These are phyloP conservation scores for Argentina silus DNA, from an alignment of 2,797 vertebrate genomes.

Conservation along the genomic window DNA sequence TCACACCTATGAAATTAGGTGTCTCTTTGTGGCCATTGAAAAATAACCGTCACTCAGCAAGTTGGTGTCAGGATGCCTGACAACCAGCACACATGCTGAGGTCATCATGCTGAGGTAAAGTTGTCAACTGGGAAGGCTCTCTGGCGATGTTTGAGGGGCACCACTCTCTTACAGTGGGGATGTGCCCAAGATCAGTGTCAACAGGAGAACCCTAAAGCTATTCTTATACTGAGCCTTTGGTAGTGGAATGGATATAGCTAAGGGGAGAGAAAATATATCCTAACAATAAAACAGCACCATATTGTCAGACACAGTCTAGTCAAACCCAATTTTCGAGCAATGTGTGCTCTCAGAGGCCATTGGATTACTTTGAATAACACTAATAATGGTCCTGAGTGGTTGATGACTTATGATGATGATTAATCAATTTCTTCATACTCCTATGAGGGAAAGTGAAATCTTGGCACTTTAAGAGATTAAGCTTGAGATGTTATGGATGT, in stretches of 20 bases:
- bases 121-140: conserved; percentile 67
- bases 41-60: conserved; percentile 54
- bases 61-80: conserved; percentile 55
- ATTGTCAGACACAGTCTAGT: conserved; percentile 35
- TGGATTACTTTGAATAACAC: conserved; percentile 56
- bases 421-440: conserved; percentile 50
- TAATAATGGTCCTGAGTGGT: conserved; percentile 47
- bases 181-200: conserved; percentile 60
- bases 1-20: conserved; percentile 63
- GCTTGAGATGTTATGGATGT: conserved; percentile 65
- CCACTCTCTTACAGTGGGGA: conserved; percentile 25
- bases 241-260: conserved; percentile 28
- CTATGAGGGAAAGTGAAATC: conserved; percentile 31
- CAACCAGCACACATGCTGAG: conserved; percentile 51
- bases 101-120: conserved; percentile 62
- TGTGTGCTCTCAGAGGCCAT: conserved; percentile 52
- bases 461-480: conserved; percentile 49
- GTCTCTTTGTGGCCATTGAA: conserved; percentile 56
- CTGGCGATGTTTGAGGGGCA: conserved; percentile 33
- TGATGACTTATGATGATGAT: conserved; percentile 45
- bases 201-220: conserved; percentile 54
- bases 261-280: conserved; percentile 46
- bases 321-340: conserved; percentile 17
- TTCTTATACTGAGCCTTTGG: conserved; percentile 41
- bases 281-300: conserved; percentile 38